Conservation (phyloP, 2,797 vertebrate species). For the Siniperca obscura region DNA sequence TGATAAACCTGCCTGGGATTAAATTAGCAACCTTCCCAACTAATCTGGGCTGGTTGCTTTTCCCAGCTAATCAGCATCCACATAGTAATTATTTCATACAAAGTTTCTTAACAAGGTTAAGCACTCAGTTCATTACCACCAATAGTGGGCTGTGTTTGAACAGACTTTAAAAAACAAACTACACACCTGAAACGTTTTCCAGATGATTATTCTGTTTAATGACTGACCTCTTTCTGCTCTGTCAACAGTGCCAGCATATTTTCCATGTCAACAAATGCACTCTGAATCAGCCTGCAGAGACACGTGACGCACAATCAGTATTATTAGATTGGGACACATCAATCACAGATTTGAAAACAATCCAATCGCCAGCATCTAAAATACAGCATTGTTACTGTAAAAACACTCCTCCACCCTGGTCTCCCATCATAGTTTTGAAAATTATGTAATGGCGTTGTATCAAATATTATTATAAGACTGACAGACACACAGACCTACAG, state of each 20-base stretch:
- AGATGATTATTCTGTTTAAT: background rate
- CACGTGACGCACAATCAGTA: background rate
- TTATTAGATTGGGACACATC: background rate
- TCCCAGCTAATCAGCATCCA: background rate
- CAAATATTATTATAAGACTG: background rate
- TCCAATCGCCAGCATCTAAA: no score
- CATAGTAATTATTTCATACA: background rate
- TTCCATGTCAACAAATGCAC: slow-evolving; percentile 94
- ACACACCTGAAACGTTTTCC: background rate
- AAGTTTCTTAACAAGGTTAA: background rate
- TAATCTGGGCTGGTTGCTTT: background rate
- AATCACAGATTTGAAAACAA: no score
- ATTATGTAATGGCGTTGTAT: background rate
- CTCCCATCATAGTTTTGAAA: background rate
- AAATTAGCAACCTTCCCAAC: background rate
- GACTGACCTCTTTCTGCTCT: slow-evolving; percentile 88
- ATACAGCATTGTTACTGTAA: no score
- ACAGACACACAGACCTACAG: background rate
- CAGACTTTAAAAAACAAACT: background rate
- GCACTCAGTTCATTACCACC: background rate
- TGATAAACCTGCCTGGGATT: background rate
- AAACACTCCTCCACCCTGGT: no score
- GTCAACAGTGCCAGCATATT: slow-evolving; percentile 92
- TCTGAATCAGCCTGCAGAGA: slow-evolving; percentile 90
- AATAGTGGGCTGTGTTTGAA: background rate